Evolutionary conservation across 2,888 invertebrate species (phyloP).

Genomic region (Troides aeacus): DNA sequence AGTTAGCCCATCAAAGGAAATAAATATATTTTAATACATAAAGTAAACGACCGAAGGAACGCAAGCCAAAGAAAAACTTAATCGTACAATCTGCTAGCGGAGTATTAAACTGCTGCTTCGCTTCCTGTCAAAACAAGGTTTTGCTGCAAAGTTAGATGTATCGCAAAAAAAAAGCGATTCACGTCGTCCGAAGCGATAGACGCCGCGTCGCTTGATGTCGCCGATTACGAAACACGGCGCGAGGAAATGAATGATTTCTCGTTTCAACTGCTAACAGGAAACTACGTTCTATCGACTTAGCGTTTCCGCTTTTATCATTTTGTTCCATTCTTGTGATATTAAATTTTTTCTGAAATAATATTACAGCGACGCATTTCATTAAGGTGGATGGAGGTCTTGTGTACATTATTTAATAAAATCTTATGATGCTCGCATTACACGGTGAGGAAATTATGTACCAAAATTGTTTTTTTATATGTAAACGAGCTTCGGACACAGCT

Average conservation of each 20-base stretch:
- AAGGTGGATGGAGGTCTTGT: not conserved
- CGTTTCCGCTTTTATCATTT: conserved; percentile 3
- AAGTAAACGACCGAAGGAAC: not conserved
- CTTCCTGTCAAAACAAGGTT: conserved; percentile 37
- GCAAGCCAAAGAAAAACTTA: conserved; percentile 32
- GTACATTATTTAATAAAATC: too few relatives aligned
- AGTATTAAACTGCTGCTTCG: conserved; percentile 35
- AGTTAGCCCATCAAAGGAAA: too few relatives aligned
- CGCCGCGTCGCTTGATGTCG: conserved; percentile 36
- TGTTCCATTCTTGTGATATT: not conserved
- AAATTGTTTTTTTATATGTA: too few relatives aligned
- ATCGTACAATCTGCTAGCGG: conserved; percentile 39
- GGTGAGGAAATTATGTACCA: too few relatives aligned
- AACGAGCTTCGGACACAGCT: too few relatives aligned
- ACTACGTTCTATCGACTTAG: conserved; percentile 21
- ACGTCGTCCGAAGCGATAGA: conserved; percentile 34
- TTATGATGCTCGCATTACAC: not conserved
- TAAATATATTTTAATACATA: conserved; percentile 6
- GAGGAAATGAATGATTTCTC: conserved; percentile 35
- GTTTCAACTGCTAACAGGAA: conserved; percentile 30
- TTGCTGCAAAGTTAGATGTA: conserved; percentile 34
- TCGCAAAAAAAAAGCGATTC: conserved; percentile 31
- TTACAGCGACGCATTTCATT: not conserved
- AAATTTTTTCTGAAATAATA: not conserved
- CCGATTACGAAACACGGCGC: conserved; percentile 35